phyloP scores from a whole-genome alignment of 92 coral and sea anemone species.

The Meandrina meandrites region DNA sequence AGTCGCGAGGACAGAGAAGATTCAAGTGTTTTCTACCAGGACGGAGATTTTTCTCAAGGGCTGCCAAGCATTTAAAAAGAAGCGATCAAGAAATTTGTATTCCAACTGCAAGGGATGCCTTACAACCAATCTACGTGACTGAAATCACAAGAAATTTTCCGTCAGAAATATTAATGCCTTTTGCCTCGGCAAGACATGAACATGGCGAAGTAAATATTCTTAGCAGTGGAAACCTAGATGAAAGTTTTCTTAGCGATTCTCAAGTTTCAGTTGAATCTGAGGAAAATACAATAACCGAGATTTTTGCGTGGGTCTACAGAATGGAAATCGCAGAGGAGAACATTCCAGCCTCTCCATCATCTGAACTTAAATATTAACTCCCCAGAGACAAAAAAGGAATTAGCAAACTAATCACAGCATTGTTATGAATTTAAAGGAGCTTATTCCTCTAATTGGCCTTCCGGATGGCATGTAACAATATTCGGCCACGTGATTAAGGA shows the following conservation, averaged over 20 bases:
- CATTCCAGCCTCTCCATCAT: not conserved
- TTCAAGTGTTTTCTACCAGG: not conserved
- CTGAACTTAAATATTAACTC: constrained; percentile 13
- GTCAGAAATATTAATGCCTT: constrained; percentile 41
- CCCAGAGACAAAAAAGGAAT: not conserved
- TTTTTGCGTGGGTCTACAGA: constrained; percentile 51
- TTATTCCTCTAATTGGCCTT: not conserved
- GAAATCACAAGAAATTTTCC: constrained; percentile 47
- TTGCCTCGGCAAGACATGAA: constrained; percentile 34
- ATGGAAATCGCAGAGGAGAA: constrained; percentile 21
- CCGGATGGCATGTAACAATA: not conserved
- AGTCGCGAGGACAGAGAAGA: not conserved
- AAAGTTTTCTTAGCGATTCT: not conserved
- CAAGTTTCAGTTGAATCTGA: constrained; percentile 16
- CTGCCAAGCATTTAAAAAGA: not conserved
- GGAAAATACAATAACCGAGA: constrained; percentile 25
- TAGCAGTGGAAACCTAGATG: not conserved
- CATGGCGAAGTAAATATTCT: constrained; percentile 19
- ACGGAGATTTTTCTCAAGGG: not conserved
- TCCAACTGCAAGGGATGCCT: constrained; percentile 34
- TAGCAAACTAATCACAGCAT: not conserved
- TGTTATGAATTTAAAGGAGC: constrained; percentile 8
- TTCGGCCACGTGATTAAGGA: too few relatives aligned
- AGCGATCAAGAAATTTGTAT: constrained; percentile 42
- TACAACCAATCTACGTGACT: constrained; percentile 42